Evolutionary conservation across 2,113 vertebrate genomes (phyloP).

Genomic region (Microcebus tavaratra): DNA sequence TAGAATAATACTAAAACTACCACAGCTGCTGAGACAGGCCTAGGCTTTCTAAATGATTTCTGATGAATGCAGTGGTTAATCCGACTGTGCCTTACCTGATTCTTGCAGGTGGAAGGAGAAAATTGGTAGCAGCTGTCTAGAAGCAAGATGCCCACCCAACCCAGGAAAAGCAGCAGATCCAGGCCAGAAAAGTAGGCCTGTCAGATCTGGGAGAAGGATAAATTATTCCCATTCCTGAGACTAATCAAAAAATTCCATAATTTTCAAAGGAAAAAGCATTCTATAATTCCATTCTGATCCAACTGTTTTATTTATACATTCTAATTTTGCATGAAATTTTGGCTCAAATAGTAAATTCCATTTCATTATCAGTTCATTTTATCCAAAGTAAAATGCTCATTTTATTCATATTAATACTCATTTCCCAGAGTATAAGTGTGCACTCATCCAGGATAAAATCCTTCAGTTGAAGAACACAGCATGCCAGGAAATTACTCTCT

Average conservation of each 20-base stretch:
- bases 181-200: neutral
- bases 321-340: neutral
- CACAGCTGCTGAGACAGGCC: neutral
- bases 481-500: slow-evolving; percentile 34
- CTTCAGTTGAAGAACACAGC: slow-evolving; percentile 5
- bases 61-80: neutral
- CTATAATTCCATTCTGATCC: neutral
- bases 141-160: neutral
- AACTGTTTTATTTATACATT: slow-evolving; percentile 27
- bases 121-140: neutral
- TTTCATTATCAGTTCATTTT: slow-evolving; percentile 36
- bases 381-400: neutral
- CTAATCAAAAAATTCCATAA: neutral
- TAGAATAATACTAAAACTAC: neutral
- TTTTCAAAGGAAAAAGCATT: slow-evolving; percentile 17
- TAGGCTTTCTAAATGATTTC: neutral
- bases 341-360: neutral
- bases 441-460: neutral
- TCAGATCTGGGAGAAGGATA: neutral
- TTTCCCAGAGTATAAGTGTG: neutral
- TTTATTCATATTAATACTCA: slow-evolving; percentile 7
- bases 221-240: neutral
- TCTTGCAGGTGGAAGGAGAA: neutral
- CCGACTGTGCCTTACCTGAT: neutral
- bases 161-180: neutral